Percentiles rank a stretch among this genome's conserved stretches.
phyloP scores from a whole-genome alignment of 53 echinoderm and acorn worm genomes.

The Luidia sarsii region DNA sequence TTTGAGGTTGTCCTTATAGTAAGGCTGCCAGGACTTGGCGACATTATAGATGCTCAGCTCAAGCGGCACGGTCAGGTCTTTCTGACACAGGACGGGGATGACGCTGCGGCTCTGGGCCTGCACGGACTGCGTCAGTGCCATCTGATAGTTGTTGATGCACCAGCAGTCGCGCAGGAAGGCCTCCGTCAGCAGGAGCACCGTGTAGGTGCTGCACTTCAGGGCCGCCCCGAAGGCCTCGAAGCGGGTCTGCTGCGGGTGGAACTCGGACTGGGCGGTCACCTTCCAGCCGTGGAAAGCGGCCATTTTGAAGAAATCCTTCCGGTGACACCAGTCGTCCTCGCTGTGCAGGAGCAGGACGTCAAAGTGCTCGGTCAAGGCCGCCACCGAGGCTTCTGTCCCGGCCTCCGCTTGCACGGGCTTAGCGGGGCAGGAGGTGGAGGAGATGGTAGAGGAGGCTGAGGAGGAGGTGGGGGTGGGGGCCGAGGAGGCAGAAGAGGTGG shows the following conservation, averaged over 20 bases:
- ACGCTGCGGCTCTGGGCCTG: slow-evolving; percentile 11
- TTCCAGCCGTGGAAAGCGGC: slow-evolving; percentile 21
- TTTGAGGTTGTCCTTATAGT: neutral
- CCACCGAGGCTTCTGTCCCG: too few relatives aligned
- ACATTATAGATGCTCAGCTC: neutral
- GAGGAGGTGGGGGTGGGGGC: too few relatives aligned
- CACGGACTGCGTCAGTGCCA: slow-evolving; percentile 16
- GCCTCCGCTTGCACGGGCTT: too few relatives aligned
- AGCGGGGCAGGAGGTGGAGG: too few relatives aligned
- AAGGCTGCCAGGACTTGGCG: neutral
- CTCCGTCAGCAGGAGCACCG: slow-evolving; percentile 16
- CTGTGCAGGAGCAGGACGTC: slow-evolving; percentile 50
- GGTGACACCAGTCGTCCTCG: slow-evolving; percentile 3
- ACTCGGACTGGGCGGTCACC: slow-evolving; percentile 8
- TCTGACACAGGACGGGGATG: slow-evolving; percentile 23
- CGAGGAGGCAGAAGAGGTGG: too few relatives aligned
- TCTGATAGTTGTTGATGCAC: slow-evolving; percentile 18
- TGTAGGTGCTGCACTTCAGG: slow-evolving; percentile 3
- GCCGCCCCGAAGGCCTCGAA: slow-evolving; percentile 1
- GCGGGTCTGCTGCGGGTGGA: slow-evolving; percentile 12
- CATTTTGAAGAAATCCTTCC: neutral
- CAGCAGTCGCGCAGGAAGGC: slow-evolving; percentile 31
- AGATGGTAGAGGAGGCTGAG: too few relatives aligned
- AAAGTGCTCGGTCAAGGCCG: too few relatives aligned
- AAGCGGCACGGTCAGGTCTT: neutral